Evolutionary conservation across 2,113 vertebrate species (phyloP), one percentile per base, ranked within the genome.

Genomic region (Anolis sagrei): DNA sequence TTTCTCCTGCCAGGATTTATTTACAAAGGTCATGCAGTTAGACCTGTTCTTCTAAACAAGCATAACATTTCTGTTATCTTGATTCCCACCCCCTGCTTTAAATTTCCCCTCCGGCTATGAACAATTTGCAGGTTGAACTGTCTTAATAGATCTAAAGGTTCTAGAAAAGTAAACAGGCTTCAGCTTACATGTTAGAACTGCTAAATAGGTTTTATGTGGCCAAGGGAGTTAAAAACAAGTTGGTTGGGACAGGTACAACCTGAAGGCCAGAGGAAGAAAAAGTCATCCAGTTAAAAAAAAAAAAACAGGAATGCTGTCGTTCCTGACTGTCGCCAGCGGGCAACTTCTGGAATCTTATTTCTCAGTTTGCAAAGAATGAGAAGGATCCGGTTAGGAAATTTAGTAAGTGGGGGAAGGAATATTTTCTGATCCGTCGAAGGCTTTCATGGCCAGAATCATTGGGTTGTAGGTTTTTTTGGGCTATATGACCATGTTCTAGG

Each of bases 101-200:
- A 1, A 54, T 54, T 21, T 54, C 14, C 21, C 36, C 23, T 78
- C 66, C 16, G 49, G 75, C 62, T 72, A 49, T 49, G 66, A 48
- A 58, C 70, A 39, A 32, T 81, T 58, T 61, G 34, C 36, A 77
- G 27, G 19, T 36, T 70, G 36, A 77, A 48, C 51, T 73, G 23
- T 21, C 51, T 82, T 14, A 70, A 72, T 82, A 76, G 68, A 81
- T 76, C 36, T 76, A 76, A 76, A 76, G 23, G 21, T 61, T 72
- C 32, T 58, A 9, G 21, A 77, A 49, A 76, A 29, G 14, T 49
- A 82, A 87, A 49, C 61, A 70, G n/a, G 5, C 51, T 73, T 83
- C 36, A 73, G 5, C 23, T 79, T 83, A 23, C 58, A 29, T 54
- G 13, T 32, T 48, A 44, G 51, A 39, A 19, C 7, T 32, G 49